phyloP scores from a whole-genome alignment of 2,888 invertebrate species.

The Xestia ashworthii region DNA sequence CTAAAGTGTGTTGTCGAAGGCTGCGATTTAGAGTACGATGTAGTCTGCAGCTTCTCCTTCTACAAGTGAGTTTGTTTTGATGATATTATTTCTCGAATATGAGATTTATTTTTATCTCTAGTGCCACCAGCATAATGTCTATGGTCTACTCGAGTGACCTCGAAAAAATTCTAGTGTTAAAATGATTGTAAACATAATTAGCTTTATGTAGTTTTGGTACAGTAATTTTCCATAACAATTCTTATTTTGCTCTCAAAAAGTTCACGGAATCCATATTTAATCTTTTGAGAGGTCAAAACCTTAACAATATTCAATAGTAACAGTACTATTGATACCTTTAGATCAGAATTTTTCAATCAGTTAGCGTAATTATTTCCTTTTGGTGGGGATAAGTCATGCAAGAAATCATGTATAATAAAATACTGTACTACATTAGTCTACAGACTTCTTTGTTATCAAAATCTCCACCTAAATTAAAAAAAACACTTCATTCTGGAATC shows the following conservation, averaged over 20 bases:
- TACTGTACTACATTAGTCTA: not conserved
- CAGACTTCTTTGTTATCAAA: not conserved
- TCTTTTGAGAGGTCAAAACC: not conserved
- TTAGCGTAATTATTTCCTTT: not conserved
- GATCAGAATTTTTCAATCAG: not conserved
- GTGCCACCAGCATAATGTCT: conserved; percentile 51
- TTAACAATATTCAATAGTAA: not conserved
- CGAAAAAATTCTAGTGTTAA: conserved; percentile 54
- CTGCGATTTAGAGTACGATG: conserved; percentile 89
- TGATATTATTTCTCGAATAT: conserved; percentile 50
- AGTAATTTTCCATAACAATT: conserved; percentile 43
- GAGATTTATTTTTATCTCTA: conserved; percentile 45
- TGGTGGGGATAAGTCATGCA: conserved; percentile 26
- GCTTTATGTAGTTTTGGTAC: conserved; percentile 36
- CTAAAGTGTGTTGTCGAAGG: conserved; percentile 89
- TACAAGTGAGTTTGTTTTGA: conserved; percentile 87
- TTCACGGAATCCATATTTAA: not conserved
- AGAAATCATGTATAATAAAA: conserved; percentile 35
- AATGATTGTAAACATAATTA: conserved; percentile 62
- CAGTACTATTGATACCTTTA: not conserved
- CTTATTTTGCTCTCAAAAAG: conserved; percentile 6
- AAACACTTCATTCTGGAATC: not conserved
- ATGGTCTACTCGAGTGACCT: conserved; percentile 67
- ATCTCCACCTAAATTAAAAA: not conserved
- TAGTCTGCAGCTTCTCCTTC: conserved; percentile 89